Conservation (phyloP, 2,888 invertebrate species). For the Carabus problematicus region DNA sequence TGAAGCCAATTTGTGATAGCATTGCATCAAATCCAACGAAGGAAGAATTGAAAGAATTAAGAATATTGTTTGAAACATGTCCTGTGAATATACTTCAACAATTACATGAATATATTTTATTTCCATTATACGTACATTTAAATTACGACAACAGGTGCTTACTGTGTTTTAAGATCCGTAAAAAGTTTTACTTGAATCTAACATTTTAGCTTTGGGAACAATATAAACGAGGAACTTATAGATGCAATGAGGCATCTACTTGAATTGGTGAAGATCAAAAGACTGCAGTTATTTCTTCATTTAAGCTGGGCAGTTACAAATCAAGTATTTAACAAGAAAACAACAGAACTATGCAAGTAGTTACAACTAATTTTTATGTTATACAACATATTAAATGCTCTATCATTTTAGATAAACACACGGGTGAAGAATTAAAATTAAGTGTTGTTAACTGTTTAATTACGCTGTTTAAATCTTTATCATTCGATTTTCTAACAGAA, state of each 20-base stretch:
- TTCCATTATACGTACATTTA: conserved; percentile 22
- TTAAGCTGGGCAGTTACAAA: conserved; percentile 64
- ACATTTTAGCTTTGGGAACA: conserved; percentile 55
- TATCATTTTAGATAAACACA: conserved; percentile 62
- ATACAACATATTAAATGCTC: conserved; percentile 17
- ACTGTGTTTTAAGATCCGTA: not conserved
- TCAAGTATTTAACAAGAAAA: conserved; percentile 64
- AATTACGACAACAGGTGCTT: conserved; percentile 28
- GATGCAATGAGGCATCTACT: conserved; percentile 62
- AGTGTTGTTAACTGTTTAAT: conserved; percentile 65
- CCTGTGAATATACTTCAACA: conserved; percentile 15
- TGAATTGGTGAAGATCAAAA: conserved; percentile 61
- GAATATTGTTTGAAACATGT: conserved; percentile 14
- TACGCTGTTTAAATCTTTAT: conserved; percentile 61
- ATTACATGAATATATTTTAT: conserved; percentile 32
- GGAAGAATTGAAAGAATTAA: conserved; percentile 23
- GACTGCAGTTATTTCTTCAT: conserved; percentile 63
- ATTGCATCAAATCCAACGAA: conserved; percentile 26
- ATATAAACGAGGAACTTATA: conserved; percentile 62
- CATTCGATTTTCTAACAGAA: conserved; percentile 61
- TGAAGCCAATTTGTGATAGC: conserved; percentile 33
- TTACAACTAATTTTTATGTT: conserved; percentile 32
- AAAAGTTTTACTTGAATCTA: conserved; percentile 4
- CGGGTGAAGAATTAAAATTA: conserved; percentile 71
- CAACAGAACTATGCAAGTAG: conserved; percentile 63